phyloP scores from a whole-genome alignment of 2,113 vertebrate species.

The rabbit (Oryctolagus cuniculus) region DNA sequence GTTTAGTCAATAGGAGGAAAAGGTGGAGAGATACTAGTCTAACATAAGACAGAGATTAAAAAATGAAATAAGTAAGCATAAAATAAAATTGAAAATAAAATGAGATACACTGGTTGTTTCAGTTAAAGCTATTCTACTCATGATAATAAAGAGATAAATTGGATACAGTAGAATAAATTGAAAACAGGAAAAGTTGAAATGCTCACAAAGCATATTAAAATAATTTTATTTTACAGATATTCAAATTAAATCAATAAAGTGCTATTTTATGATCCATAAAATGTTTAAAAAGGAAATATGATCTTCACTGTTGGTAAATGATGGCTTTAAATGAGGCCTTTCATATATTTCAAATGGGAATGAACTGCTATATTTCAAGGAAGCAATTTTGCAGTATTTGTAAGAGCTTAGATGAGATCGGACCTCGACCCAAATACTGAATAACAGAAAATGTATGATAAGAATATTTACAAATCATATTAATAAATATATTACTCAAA shows the following conservation, averaged over 20 bases:
- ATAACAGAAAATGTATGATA: background rate
- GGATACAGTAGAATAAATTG: background rate
- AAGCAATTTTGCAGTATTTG: background rate
- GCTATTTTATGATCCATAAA: constrained; percentile 5
- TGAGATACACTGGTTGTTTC: background rate
- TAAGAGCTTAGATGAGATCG: background rate
- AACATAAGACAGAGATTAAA: constrained; percentile 39
- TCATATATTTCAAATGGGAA: background rate
- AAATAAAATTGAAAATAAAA: constrained; percentile 56
- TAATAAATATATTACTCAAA: background rate
- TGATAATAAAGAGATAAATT: background rate
- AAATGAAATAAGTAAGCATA: constrained; percentile 6
- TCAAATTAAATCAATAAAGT: constrained; percentile 48
- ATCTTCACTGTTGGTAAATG: background rate
- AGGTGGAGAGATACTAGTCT: background rate
- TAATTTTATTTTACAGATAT: background rate
- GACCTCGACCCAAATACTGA: background rate
- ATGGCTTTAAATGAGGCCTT: background rate
- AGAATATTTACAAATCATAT: background rate
- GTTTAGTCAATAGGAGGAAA: background rate
- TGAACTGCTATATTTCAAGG: background rate
- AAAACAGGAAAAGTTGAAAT: constrained; percentile 39
- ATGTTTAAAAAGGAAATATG: constrained; percentile 45
- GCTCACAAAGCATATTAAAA: background rate
- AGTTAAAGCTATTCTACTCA: constrained; percentile 16